A percentile compares a stretch with the other conserved stretches of the same genome.
Evolutionary conservation across 1,140 invertebrate genomes (phyloP).

Genomic region (Anthonomus grandis): DNA sequence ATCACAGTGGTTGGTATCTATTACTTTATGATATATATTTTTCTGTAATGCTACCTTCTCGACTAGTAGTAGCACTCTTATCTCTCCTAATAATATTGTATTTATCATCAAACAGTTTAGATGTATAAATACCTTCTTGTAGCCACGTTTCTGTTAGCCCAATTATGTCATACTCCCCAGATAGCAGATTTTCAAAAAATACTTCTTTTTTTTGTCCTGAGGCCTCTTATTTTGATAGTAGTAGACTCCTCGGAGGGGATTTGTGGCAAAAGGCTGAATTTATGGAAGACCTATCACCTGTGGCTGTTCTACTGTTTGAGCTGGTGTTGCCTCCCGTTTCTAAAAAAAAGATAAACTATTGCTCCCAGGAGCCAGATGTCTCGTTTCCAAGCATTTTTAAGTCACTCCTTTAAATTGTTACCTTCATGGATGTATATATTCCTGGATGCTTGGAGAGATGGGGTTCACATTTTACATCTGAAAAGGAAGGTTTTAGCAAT

Average conservation of each 20-base stretch:
- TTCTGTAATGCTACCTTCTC: background rate
- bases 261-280: too few species aligned
- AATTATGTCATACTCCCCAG: too few species aligned
- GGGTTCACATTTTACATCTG: background rate
- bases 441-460: background rate
- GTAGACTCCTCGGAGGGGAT: too few species aligned
- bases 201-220: background rate
- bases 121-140: background rate
- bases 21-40: background rate
- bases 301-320: background rate
- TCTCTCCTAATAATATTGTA: background rate
- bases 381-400: background rate
- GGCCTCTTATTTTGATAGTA: background rate
- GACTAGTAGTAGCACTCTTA: background rate
- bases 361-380: background rate
- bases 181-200: background rate
- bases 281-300: too few species aligned
- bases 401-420: background rate
- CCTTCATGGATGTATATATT: background rate
- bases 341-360: background rate
- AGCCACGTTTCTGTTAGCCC: too few species aligned
- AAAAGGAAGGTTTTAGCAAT: background rate
- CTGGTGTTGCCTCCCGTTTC: background rate
- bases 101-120: background rate
- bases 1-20: too few species aligned